These are phyloP conservation scores for Lasius fuliginosus DNA, from an alignment of 2,888 invertebrate species.

Conservation along the genomic window DNA sequence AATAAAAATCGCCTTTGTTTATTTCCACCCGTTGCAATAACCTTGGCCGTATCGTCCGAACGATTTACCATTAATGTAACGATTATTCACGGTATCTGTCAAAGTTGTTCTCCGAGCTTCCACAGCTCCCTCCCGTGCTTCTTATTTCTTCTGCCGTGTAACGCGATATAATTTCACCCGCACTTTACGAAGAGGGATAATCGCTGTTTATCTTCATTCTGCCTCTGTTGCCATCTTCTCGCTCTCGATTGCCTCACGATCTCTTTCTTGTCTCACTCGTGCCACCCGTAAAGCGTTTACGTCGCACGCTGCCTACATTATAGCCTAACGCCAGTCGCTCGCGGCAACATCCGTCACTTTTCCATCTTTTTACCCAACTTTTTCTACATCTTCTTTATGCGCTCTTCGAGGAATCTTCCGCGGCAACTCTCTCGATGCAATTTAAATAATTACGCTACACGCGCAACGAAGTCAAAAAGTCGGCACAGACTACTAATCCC, in stretches of 20 bases:
- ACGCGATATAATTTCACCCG: slow-evolving; percentile 11
- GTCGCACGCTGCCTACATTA: slow-evolving; percentile 39
- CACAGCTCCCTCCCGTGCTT: slow-evolving; percentile 16
- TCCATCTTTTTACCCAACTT: slow-evolving; percentile 43
- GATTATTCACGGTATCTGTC: slow-evolving; percentile 1
- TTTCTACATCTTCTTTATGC: slow-evolving; percentile 26
- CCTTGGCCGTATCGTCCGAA: background rate
- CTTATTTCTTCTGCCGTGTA: slow-evolving; percentile 1
- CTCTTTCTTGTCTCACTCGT: background rate
- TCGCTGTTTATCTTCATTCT: slow-evolving; percentile 36
- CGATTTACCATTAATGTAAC: background rate
- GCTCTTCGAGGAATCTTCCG: slow-evolving; percentile 11
- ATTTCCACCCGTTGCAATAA: slow-evolving; percentile 15
- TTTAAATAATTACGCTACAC: slow-evolving; percentile 41
- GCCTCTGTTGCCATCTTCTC: background rate
- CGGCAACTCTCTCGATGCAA: background rate
- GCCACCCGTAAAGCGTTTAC: slow-evolving; percentile 21
- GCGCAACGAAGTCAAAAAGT: slow-evolving; percentile 29
- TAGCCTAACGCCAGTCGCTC: slow-evolving; percentile 20
- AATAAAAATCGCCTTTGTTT: slow-evolving; percentile 9
- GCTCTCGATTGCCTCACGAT: background rate
- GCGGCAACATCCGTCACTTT: slow-evolving; percentile 35
- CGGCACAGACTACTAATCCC: slow-evolving; percentile 2
- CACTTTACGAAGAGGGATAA: slow-evolving; percentile 5
- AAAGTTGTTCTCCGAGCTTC: slow-evolving; percentile 21